Evolutionary conservation across 2,888 invertebrate species (phyloP), one percentile per base, ranked within the genome.

Genomic region (Petrolisthes cinctipes): DNA sequence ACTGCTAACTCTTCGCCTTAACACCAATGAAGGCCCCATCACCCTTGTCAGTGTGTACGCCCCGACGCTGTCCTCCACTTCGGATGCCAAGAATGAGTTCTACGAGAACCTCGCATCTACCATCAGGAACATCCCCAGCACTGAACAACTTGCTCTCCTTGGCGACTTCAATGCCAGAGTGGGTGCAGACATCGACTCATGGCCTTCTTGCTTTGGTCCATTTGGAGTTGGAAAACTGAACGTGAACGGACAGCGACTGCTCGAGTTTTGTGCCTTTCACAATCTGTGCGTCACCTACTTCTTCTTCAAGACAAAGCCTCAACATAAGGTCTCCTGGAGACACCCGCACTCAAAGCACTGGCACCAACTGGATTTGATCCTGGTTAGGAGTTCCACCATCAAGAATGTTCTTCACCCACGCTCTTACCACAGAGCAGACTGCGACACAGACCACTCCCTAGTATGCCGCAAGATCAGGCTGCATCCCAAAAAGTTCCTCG

Each of bases 211-310:
- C 71, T 4, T 71, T 1, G 82, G 82, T 7, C 82, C 6, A 4
- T 54, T 54, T n/a, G 51, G 68, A 9, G 82, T 82, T 5, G 82
- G 82, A 4, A 82, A 81, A 53, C 0, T 81, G 23, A 86, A 86
- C 37, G 81, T 81, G 9, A 81, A 86, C 82, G 73, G 82, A 4
- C 71, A 82, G 4, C 20, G 81, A 23, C 81, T 86, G n/a, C 82
- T 82, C n/a, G 68, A 54, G 17, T 37, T 66, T 5, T 66, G 80
- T 4, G 5, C 80, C 7, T 20, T 56, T 6, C 56, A 80, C 4
- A 57, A 80, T 1, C 80, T 80, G 57, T 20, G 20, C 23, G 5
- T 61, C 80, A 80, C 80, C 7, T 56, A 80, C 56, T 37, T 56
- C n/a, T 56, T 37, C 11, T 78, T 80, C 80, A 14, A 71, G n/a